phyloP scores from a whole-genome alignment of 2,113 vertebrate genomes.

The Helogale parvula region DNA sequence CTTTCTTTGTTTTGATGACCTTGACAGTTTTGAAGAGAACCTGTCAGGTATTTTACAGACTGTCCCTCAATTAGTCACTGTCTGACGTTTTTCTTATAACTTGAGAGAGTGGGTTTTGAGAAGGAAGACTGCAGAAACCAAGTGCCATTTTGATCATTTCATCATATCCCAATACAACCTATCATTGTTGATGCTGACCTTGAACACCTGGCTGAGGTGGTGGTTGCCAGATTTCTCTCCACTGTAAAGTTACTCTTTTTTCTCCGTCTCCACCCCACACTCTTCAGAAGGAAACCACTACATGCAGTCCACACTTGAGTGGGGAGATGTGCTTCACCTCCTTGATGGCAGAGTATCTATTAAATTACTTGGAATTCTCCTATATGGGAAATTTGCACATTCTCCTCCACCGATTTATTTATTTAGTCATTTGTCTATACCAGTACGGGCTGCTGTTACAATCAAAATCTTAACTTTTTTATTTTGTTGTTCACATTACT shows the following conservation, averaged over 20 bases:
- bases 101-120: neutral
- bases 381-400: neutral
- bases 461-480: neutral
- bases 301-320: no score
- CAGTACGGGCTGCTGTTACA: neutral
- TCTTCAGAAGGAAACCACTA: neutral
- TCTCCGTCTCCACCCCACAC: neutral
- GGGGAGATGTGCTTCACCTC: neutral
- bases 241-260: neutral
- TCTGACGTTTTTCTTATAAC: neutral
- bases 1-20: neutral
- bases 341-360: neutral
- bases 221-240: neutral
- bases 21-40: neutral
- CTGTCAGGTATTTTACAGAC: neutral
- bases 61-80: neutral
- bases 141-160: neutral
- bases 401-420: neutral
- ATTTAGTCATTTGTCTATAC: neutral
- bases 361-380: neutral
- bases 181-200: neutral
- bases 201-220: neutral
- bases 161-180: neutral
- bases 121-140: neutral
- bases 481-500: neutral